Evolutionary conservation across 2,113 vertebrate species (phyloP), one percentile per base, ranked within the genome.

Genomic region (Coturnix japonica): DNA sequence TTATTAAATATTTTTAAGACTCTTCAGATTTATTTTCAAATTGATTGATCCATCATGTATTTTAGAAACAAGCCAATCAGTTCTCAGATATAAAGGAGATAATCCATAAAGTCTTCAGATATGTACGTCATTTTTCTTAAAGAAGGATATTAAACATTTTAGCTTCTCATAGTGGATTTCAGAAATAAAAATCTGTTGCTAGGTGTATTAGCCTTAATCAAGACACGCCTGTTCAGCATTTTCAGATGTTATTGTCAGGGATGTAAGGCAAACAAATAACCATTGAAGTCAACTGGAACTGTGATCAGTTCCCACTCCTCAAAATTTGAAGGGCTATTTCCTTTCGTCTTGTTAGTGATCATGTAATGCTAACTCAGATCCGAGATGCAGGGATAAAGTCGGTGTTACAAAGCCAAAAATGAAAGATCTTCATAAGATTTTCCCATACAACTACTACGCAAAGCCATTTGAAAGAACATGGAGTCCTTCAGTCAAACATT

Each of bases 361-460:
- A 51, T 30, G 51, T 80, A 89, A 89, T 74, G 60, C 33, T 85
- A 75, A 81, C 85, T 89, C 63, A 77, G 75, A 91, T 66, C 71
- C 78, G 80, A 92, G 60, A 61, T 51, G 39, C 37, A 51, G 71
- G 83, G 66, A 87, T 82, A 93, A 93, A 95, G 49, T 85, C 79
- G 73, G 83, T 51, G 84, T 93, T 91, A 85, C 74, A 31, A 54
- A 84, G 70, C 71, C 63, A 87, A 82, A 72, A 89, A 82, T 44
- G 63, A 95, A 93, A 91, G 87, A 76, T 76, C 77, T 94, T 90
- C 54, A 19, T 74, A 89, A 94, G 77, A 72, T 93, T 96, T 91
- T 85, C 87, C 78, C 67, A 71, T 2, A 5, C 81, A 73, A 81
- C 90, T 85, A 79, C 57, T 79, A 87, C n/a, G 43, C 76, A 85